These are phyloP conservation scores for Apotomis capreana DNA, from an alignment of 2,888 invertebrate species.

Conservation along the genomic window DNA sequence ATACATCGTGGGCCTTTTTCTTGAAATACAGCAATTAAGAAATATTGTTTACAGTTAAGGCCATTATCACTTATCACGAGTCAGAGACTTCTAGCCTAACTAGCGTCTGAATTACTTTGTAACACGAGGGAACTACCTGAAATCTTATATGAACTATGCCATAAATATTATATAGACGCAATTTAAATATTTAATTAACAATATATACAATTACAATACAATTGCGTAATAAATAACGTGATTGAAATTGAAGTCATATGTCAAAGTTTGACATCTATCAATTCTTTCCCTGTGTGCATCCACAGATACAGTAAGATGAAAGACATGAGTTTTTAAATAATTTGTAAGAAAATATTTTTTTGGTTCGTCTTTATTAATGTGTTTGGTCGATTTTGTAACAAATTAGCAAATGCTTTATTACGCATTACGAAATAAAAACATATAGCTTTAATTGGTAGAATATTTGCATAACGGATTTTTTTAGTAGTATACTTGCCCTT, in stretches of 20 bases:
- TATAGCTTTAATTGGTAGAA: neutral
- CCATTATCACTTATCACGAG: constrained; percentile 31
- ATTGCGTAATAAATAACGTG: constrained; percentile 39
- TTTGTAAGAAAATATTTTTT: neutral
- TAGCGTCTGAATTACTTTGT: neutral
- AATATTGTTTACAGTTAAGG: constrained; percentile 34
- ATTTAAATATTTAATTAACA: constrained; percentile 2
- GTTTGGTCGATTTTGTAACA: neutral
- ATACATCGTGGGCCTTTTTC: constrained; percentile 77
- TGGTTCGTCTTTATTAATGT: neutral
- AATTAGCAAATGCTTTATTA: neutral
- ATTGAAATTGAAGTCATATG: neutral
- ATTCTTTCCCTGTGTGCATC: neutral
- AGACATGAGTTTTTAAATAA: neutral
- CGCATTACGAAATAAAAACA: neutral
- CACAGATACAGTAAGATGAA: constrained; percentile 1
- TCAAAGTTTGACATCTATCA: constrained; percentile 10
- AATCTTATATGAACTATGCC: neutral
- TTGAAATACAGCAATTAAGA: constrained; percentile 12
- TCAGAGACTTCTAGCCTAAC: constrained; percentile 8
- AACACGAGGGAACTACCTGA: neutral
- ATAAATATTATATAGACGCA: constrained; percentile 5
- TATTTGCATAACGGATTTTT: constrained; percentile 7
- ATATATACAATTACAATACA: neutral
- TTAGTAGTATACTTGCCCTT: constrained; percentile 5